These are phyloP conservation scores for Cephus runcator DNA, from an alignment of 2,888 invertebrate species.

Conservation along the genomic window DNA sequence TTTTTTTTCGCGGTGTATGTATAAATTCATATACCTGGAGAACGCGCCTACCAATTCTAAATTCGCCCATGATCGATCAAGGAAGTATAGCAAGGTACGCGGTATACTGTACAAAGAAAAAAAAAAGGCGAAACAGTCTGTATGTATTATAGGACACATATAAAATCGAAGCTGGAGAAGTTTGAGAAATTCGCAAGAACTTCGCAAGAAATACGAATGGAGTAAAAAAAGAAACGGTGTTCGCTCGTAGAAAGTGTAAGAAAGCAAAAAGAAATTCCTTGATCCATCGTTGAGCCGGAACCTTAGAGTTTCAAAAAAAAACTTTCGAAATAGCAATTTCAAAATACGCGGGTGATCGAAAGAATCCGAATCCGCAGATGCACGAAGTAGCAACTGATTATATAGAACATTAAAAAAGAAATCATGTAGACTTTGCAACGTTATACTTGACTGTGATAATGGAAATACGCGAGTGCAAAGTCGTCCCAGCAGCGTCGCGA, in stretches of 20 bases:
- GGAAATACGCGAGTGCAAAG: background rate
- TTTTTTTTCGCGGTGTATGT: background rate
- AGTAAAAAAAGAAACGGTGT: background rate
- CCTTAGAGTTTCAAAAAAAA: background rate
- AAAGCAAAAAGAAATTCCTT: background rate
- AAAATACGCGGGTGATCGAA: background rate
- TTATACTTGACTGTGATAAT: slow-evolving; percentile 3
- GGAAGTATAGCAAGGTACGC: background rate
- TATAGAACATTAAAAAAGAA: background rate
- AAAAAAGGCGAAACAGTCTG: background rate
- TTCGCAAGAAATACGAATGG: background rate
- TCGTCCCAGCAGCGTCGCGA: background rate
- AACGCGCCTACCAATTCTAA: background rate
- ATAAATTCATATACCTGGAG: background rate
- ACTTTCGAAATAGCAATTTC: background rate
- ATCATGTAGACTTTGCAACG: background rate
- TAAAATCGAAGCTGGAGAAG: background rate
- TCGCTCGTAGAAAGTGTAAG: background rate
- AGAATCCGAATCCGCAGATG: background rate
- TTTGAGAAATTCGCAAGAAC: background rate
- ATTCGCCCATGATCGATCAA: background rate
- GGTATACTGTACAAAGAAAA: background rate
- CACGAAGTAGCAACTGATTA: background rate
- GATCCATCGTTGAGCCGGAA: background rate
- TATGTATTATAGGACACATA: background rate